Conservation (phyloP, 2,113 vertebrate genomes). For the Lathamus discolor region DNA sequence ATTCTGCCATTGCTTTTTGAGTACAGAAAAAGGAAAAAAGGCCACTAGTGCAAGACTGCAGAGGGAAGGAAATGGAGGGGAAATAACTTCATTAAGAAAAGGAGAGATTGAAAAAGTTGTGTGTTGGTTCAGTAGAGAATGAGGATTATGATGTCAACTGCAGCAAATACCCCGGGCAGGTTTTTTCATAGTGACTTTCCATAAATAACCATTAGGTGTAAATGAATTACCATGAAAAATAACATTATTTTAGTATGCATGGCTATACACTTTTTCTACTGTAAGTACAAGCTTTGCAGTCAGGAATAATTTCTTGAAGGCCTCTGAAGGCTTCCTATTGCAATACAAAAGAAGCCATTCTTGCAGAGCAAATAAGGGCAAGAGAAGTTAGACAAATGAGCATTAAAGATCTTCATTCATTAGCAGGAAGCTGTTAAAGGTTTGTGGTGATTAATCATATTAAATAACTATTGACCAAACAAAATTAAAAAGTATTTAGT, state of each 20-base stretch:
- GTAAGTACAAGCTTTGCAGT: background rate
- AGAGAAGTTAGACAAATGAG: background rate
- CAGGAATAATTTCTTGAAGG: constrained; percentile 23
- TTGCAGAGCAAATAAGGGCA: background rate
- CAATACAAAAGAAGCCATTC: background rate
- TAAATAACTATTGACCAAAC: constrained; percentile 12
- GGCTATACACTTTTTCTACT: background rate
- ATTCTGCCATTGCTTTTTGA: background rate
- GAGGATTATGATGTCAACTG: background rate
- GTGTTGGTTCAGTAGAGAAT: background rate
- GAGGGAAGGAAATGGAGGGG: background rate
- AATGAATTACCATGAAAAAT: constrained; percentile 8
- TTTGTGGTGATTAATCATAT: background rate
- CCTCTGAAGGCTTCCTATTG: constrained; percentile 6
- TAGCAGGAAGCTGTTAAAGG: constrained; percentile 22
- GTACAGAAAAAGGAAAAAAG: background rate
- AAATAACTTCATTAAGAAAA: background rate
- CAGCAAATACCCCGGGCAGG: background rate
- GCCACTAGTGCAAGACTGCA: background rate
- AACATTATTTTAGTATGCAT: background rate
- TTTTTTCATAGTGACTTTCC: background rate
- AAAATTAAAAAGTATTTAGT: constrained; percentile 9
- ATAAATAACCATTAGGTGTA: background rate
- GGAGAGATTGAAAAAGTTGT: background rate
- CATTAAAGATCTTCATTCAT: background rate